Conservation (phyloP, 2,113 vertebrate genomes). For the Otus sunia region DNA sequence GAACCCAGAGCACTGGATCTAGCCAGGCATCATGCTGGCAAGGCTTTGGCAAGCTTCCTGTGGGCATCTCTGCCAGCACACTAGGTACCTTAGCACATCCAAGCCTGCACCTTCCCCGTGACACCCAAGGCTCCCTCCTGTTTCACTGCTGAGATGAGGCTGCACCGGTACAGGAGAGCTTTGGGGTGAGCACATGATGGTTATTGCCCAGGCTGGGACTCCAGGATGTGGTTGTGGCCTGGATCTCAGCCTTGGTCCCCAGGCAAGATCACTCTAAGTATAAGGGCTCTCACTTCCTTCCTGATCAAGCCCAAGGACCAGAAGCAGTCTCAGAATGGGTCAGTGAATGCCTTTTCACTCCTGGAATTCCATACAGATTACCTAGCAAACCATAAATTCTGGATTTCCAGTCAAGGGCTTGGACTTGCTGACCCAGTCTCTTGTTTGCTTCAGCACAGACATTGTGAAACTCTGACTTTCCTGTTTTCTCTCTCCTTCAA, state of each 20-base stretch:
- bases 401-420: slow-evolving; percentile 36
- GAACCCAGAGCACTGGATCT: neutral
- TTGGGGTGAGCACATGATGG: neutral
- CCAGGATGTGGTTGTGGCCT: neutral
- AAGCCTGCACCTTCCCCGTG: neutral
- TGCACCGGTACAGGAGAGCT: neutral
- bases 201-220: neutral
- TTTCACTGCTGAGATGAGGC: neutral
- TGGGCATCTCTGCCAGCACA: neutral
- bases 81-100: neutral
- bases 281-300: neutral
- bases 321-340: neutral
- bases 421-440: neutral
- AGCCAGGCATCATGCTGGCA: neutral
- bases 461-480: neutral
- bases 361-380: neutral
- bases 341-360: neutral
- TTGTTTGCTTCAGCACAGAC: neutral
- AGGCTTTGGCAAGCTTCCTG: neutral
- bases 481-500: neutral
- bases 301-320: neutral
- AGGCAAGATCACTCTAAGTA: neutral
- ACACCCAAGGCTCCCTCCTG: neutral
- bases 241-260: neutral
- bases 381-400: neutral